These are phyloP conservation scores for Pterocles gutturalis DNA, from an alignment of 2,113 vertebrate species.

Conservation along the genomic window DNA sequence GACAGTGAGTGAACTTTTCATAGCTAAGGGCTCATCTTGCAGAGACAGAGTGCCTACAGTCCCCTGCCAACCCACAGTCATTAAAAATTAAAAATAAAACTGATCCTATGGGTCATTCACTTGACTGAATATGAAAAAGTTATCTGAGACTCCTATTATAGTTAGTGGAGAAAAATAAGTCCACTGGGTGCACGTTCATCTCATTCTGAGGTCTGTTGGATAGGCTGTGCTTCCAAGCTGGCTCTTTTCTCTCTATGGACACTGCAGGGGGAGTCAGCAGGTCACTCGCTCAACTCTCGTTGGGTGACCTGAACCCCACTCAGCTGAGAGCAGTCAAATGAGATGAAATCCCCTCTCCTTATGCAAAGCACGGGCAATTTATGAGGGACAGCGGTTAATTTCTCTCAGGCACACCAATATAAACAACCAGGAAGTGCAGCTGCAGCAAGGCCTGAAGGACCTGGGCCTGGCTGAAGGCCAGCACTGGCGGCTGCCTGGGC, in stretches of 20 bases:
- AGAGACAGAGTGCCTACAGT: not conserved
- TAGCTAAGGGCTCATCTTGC: not conserved
- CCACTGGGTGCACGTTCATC: not conserved
- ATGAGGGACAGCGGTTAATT: not conserved
- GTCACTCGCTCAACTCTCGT: not conserved
- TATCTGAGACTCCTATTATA: not conserved
- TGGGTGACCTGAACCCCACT: not conserved
- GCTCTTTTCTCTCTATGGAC: not conserved
- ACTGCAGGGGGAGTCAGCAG: not conserved
- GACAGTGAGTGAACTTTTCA: not conserved
- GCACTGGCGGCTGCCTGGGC: not conserved
- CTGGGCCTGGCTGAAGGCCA: not conserved
- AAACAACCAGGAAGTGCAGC: not conserved
- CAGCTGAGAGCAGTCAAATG: not conserved
- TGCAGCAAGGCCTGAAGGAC: not conserved
- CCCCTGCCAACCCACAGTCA: not conserved
- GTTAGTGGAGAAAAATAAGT: not conserved
- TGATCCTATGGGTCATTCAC: not conserved
- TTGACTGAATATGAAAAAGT: not conserved
- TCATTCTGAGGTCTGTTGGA: not conserved
- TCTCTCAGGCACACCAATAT: not conserved
- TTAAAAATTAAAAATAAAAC: not conserved
- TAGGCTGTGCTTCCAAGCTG: not conserved
- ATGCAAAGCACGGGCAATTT: not conserved
- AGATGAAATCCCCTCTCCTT: not conserved